phyloP scores from a whole-genome alignment of 2,113 vertebrate genomes.

The Actenoides hombroni region DNA sequence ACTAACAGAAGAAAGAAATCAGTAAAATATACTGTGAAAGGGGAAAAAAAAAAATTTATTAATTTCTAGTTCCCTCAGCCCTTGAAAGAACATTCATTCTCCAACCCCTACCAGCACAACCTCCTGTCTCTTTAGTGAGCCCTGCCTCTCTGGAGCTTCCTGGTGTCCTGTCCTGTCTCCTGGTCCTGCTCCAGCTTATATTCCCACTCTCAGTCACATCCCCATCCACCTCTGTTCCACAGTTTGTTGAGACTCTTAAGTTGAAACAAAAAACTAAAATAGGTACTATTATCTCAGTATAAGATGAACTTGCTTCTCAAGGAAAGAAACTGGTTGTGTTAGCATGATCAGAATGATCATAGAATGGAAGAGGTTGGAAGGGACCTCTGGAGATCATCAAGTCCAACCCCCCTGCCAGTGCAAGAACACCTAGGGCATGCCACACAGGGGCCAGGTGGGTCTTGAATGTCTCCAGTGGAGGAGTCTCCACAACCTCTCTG shows the following conservation, averaged over 20 bases:
- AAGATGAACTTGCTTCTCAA: background rate
- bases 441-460: too few species aligned
- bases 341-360: background rate
- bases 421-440: too few species aligned
- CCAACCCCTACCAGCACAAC: background rate
- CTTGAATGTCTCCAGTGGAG: too few species aligned
- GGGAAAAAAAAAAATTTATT: fast-evolving
- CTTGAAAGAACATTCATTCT: background rate
- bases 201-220: background rate
- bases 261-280: background rate
- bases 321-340: background rate
- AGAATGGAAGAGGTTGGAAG: too few species aligned
- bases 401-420: too few species aligned
- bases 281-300: background rate
- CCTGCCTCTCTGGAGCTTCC: background rate
- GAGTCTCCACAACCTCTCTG: too few species aligned
- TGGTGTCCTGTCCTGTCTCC: background rate
- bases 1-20: background rate
- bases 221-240: background rate
- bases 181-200: background rate
- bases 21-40: background rate
- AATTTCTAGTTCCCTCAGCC: background rate
- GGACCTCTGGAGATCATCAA: too few species aligned
- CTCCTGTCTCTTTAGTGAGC: background rate
- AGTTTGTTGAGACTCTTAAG: background rate